Conservation (phyloP, 2,888 invertebrate species). For the Thymelicus lineola region DNA sequence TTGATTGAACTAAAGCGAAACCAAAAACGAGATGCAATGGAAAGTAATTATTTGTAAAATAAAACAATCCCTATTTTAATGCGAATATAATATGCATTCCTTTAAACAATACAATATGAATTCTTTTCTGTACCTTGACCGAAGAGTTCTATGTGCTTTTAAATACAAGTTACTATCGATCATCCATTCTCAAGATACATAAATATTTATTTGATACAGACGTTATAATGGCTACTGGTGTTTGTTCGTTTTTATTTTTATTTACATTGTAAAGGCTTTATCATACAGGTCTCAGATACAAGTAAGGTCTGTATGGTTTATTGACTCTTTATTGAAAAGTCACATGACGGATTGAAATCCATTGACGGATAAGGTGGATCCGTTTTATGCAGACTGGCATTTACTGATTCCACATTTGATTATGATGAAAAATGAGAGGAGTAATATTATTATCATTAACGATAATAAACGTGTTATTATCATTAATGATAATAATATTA, state of each 20-base stretch:
- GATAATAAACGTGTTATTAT: too few relatives aligned
- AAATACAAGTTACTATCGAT: neutral
- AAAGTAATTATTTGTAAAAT: too few relatives aligned
- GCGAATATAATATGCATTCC: neutral
- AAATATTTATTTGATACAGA: conserved; percentile 22
- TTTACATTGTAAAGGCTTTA: conserved; percentile 5
- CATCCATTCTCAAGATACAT: conserved; percentile 1
- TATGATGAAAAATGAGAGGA: too few relatives aligned
- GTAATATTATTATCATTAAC: too few relatives aligned
- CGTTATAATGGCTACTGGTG: conserved; percentile 19
- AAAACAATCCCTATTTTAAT: neutral
- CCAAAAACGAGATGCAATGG: too few relatives aligned
- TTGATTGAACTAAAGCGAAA: too few relatives aligned
- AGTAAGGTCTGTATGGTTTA: neutral
- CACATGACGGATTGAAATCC: neutral
- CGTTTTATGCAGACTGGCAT: neutral
- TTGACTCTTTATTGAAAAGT: conserved; percentile 7
- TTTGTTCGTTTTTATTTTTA: conserved; percentile 20
- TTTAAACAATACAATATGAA: neutral
- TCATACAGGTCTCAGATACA: too few relatives aligned
- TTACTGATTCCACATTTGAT: neutral
- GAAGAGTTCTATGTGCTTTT: neutral
- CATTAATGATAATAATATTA: too few relatives aligned
- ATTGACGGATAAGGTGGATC: too few relatives aligned
- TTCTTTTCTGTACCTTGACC: neutral